A percentile compares a stretch with the other conserved stretches of the same genome.
phyloP scores from a whole-genome alignment of 2,888 invertebrate genomes.

The Cheilosia scutellata region DNA sequence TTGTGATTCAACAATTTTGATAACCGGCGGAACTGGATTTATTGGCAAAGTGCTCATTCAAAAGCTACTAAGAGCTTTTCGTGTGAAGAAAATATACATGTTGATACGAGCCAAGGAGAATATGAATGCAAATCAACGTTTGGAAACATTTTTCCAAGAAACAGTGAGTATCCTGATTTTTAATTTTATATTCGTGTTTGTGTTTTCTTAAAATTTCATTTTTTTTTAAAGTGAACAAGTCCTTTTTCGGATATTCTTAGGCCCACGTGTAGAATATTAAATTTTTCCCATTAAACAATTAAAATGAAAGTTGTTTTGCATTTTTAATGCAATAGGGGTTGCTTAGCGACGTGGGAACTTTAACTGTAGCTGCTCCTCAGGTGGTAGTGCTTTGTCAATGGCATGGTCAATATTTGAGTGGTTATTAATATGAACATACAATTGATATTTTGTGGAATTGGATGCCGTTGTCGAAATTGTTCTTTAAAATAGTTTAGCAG shows the following conservation, averaged over 20 bases:
- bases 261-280: slow-evolving; percentile 48
- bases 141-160: slow-evolving; percentile 82
- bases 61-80: slow-evolving; percentile 83
- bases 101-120: slow-evolving; percentile 83
- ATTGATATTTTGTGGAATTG: not conserved
- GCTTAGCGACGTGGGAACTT: slow-evolving; percentile 19
- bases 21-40: slow-evolving; percentile 84
- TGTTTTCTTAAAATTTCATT: not conserved
- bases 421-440: not conserved
- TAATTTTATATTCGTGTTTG: not conserved
- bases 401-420: not conserved
- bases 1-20: slow-evolving; percentile 82
- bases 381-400: slow-evolving; percentile 14
- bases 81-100: slow-evolving; percentile 83
- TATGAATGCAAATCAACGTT: slow-evolving; percentile 81
- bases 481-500: not conserved
- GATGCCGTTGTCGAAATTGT: not conserved
- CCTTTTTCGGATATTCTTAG: too few relatives aligned
- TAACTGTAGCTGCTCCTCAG: not conserved
- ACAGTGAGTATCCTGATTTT: slow-evolving; percentile 78
- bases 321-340: slow-evolving; percentile 18
- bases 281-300: slow-evolving; percentile 37
- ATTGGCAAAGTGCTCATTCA: slow-evolving; percentile 84
- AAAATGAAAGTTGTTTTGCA: slow-evolving; percentile 58
- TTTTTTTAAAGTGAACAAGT: not conserved